A percentile compares a stretch with the other conserved stretches of the same genome.
phyloP scores from a whole-genome alignment of 2,888 invertebrate species.

The Sycophila texana region DNA sequence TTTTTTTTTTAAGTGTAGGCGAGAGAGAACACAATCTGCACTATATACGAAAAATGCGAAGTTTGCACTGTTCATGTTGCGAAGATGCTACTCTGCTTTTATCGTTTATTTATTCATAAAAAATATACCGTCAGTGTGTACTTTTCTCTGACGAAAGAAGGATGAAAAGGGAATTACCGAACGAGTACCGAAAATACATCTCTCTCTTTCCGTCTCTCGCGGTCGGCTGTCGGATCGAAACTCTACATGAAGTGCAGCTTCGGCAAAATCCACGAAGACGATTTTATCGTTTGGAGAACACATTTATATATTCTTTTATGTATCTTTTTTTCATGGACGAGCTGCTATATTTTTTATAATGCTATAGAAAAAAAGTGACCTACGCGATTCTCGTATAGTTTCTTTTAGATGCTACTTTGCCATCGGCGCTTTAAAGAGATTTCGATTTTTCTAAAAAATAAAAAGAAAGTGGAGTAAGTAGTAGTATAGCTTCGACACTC shows the following conservation, averaged over 20 bases:
- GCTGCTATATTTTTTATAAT: neutral
- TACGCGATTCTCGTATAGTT: neutral
- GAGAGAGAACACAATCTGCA: too few species aligned
- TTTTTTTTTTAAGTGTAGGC: too few species aligned
- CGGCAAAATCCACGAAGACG: constrained; percentile 35
- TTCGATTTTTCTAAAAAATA: neutral
- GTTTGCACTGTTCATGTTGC: too few species aligned
- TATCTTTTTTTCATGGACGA: constrained; percentile 6
- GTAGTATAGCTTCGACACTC: neutral
- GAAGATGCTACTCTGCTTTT: too few species aligned
- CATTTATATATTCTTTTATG: neutral
- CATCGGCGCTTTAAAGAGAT: neutral
- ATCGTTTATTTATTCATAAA: too few species aligned
- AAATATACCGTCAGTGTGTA: too few species aligned
- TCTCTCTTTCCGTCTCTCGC: neutral
- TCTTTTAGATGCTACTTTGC: neutral
- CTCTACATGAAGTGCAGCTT: constrained; percentile 25
- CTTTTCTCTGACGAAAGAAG: too few species aligned
- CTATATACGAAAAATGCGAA: too few species aligned
- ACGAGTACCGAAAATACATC: too few species aligned
- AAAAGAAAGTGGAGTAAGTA: neutral
- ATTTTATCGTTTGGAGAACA: constrained; percentile 27
- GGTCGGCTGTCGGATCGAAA: neutral
- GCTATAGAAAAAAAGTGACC: constrained; percentile 24
- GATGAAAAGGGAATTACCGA: too few species aligned